Conservation (phyloP, 2,113 vertebrate genomes). For the Zootoca vivipara region DNA sequence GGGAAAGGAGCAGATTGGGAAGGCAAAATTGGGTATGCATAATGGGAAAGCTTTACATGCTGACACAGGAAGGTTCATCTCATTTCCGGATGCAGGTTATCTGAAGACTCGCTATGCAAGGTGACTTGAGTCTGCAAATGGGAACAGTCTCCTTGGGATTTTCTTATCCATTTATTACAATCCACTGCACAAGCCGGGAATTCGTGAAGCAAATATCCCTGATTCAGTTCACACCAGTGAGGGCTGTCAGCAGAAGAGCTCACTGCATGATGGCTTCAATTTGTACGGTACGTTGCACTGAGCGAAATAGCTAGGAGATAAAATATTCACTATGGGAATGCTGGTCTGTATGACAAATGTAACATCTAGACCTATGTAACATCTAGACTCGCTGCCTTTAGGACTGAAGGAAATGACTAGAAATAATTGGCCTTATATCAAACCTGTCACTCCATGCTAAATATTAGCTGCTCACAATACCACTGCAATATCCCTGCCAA, state of each 20-base stretch:
- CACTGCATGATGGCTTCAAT: background rate
- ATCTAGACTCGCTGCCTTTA: background rate
- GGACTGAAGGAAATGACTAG: background rate
- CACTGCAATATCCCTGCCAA: background rate
- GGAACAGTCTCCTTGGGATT: background rate
- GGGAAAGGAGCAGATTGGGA: background rate
- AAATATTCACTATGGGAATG: background rate
- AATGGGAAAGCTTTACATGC: background rate
- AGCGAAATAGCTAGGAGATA: background rate
- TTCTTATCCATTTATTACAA: background rate
- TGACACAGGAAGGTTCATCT: background rate
- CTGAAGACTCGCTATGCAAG: background rate
- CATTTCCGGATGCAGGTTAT: background rate
- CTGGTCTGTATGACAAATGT: background rate
- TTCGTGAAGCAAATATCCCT: no score
- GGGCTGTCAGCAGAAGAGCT: background rate
- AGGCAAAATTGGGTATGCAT: background rate
- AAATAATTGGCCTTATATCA: conserved; percentile 2
- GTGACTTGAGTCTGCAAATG: background rate
- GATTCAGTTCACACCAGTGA: background rate
- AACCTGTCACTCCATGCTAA: background rate
- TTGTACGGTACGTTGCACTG: background rate
- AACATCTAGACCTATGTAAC: background rate
- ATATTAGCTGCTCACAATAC: background rate
- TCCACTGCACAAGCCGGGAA: background rate